Evolutionary conservation across 2,113 vertebrate species (phyloP).

Genomic region (Polyodon spathula): DNA sequence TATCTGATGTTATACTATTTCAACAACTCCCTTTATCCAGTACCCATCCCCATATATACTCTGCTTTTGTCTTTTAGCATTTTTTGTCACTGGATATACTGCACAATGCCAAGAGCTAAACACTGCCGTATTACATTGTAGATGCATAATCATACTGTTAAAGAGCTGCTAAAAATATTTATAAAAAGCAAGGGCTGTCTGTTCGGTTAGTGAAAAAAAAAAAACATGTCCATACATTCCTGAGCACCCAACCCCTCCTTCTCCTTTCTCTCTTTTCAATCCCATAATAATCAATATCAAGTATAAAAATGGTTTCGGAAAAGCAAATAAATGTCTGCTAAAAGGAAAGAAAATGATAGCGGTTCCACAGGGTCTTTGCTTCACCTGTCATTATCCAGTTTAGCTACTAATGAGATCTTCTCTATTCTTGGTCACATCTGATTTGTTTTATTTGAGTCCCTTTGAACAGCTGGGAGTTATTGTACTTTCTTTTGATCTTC

Average conservation of each 20-base stretch:
- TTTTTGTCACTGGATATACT: too few species aligned
- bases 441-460: constrained; percentile 84
- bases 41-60: too few species aligned
- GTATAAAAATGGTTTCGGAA: constrained; percentile 37
- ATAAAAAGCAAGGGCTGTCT: too few species aligned
- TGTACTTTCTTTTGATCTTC: constrained; percentile 80
- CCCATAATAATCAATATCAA: constrained; percentile 63
- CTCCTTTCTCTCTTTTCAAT: constrained; percentile 41
- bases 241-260: constrained; percentile 28
- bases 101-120: constrained; percentile 48
- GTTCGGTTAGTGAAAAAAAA: too few species aligned
- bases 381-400: constrained; percentile 82
- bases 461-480: constrained; percentile 94
- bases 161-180: constrained; percentile 17
- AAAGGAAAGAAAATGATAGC: constrained; percentile 49
- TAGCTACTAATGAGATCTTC: constrained; percentile 87
- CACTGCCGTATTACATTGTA: constrained; percentile 46
- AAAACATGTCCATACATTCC: constrained; percentile 21
- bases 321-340: constrained; percentile 53
- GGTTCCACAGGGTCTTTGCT: constrained; percentile 57
- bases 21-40: too few species aligned
- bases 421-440: constrained; percentile 91
- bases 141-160: constrained; percentile 34
- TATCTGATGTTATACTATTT: too few species aligned
- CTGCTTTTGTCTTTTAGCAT: too few species aligned